These are phyloP conservation scores for Microcebus ravelobensis DNA, from an alignment of 2,113 vertebrate genomes.

Conservation along the genomic window DNA sequence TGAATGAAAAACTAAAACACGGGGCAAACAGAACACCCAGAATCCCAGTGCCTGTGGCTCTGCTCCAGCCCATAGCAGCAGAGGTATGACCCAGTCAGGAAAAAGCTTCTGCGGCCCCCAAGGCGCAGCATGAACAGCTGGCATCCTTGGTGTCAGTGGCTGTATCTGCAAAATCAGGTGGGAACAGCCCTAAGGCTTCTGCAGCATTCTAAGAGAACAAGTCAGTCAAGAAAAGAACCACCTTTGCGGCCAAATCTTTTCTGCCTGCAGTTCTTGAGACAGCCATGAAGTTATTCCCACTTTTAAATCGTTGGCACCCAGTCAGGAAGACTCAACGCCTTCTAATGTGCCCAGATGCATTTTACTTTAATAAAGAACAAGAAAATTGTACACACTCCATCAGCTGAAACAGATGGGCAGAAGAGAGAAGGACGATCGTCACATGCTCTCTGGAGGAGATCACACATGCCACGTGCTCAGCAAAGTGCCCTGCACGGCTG, in stretches of 20 bases:
- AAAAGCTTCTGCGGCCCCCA: background rate
- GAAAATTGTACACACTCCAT: background rate
- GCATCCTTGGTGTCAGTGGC: background rate
- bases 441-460: background rate
- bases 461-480: rapidly evolving
- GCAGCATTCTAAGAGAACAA: background rate
- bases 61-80: background rate
- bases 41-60: background rate
- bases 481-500: background rate
- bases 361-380: background rate
- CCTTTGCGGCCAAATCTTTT: background rate
- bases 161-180: background rate
- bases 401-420: background rate
- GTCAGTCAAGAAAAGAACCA: background rate
- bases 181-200: background rate
- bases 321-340: background rate
- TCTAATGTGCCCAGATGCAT: background rate
- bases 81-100: no score
- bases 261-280: background rate
- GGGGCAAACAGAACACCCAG: background rate
- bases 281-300: background rate
- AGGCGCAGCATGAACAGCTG: no score
- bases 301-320: background rate
- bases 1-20: background rate
- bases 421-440: background rate